phyloP scores from a whole-genome alignment of 1,140 invertebrate genomes.

The Notospermus geniculatus region DNA sequence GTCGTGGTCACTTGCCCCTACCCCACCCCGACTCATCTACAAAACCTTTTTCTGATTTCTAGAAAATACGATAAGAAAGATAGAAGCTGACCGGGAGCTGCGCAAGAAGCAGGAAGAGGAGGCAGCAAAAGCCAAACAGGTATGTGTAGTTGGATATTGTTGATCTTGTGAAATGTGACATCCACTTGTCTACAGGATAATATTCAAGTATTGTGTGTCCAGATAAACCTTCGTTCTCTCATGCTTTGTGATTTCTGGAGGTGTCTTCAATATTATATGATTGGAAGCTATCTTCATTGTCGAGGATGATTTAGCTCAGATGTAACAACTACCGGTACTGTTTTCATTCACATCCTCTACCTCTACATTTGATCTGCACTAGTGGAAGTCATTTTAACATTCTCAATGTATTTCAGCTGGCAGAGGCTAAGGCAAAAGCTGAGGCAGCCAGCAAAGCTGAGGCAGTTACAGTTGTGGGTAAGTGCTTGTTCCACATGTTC shows the following conservation, averaged over 20 bases:
- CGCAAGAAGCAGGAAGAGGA: conserved; percentile 6
- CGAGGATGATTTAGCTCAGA: neutral
- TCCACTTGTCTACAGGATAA: neutral
- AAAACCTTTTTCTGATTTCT: neutral
- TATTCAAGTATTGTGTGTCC: neutral
- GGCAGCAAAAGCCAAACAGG: neutral
- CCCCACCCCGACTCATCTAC: neutral
- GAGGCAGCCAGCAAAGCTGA: too few relatives aligned
- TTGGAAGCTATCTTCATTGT: neutral
- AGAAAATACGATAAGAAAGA: conserved; percentile 2
- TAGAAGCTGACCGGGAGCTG: neutral
- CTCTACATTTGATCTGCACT: too few relatives aligned
- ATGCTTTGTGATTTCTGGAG: neutral
- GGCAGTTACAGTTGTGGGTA: too few relatives aligned
- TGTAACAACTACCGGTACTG: too few relatives aligned
- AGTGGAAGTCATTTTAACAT: too few relatives aligned
- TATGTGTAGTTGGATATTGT: too few relatives aligned
- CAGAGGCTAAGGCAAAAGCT: too few relatives aligned
- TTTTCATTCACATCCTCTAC: too few relatives aligned
- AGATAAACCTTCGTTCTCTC: neutral
- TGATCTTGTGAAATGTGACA: neutral
- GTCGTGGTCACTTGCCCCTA: too few relatives aligned
- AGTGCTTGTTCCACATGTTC: too few relatives aligned
- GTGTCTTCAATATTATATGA: neutral
- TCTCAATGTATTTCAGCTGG: too few relatives aligned